These are phyloP conservation scores for Cichlasoma orientale DNA, from an alignment of 2,797 vertebrate species.

Conservation along the genomic window DNA sequence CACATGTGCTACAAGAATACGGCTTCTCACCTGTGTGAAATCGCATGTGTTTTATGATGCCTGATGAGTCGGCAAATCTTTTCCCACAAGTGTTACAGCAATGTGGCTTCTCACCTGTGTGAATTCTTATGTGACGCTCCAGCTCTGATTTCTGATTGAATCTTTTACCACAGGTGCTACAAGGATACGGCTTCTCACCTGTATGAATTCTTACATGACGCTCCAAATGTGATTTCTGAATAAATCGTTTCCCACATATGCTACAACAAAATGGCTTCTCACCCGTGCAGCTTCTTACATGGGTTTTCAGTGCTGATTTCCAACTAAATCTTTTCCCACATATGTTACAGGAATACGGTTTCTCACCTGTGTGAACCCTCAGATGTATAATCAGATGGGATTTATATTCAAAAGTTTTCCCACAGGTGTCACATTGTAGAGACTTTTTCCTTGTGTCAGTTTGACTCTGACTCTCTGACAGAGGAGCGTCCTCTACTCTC, in stretches of 20 bases:
- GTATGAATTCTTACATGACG: background rate
- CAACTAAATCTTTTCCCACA: background rate
- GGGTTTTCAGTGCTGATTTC: background rate
- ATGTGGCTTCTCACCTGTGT: background rate
- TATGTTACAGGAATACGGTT: background rate
- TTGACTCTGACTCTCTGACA: background rate
- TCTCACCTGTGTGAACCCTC: background rate
- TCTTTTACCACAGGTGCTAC: background rate
- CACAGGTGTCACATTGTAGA: background rate
- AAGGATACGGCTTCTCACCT: background rate
- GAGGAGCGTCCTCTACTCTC: background rate
- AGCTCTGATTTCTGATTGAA: background rate
- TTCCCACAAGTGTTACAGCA: fast-evolving
- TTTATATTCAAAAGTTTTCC: background rate
- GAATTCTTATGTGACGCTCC: background rate
- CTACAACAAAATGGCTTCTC: background rate
- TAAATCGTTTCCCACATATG: background rate
- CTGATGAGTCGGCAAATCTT: background rate
- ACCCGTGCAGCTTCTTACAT: background rate
- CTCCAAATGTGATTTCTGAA: background rate
- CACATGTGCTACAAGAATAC: background rate
- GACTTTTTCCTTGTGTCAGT: background rate
- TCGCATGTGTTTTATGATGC: background rate
- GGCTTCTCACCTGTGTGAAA: background rate
- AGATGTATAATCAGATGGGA: background rate